Percentiles rank a stretch among this genome's conserved stretches.
Conservation (phyloP, 2,113 vertebrate genomes). For the Cynopterus brachyotis region DNA sequence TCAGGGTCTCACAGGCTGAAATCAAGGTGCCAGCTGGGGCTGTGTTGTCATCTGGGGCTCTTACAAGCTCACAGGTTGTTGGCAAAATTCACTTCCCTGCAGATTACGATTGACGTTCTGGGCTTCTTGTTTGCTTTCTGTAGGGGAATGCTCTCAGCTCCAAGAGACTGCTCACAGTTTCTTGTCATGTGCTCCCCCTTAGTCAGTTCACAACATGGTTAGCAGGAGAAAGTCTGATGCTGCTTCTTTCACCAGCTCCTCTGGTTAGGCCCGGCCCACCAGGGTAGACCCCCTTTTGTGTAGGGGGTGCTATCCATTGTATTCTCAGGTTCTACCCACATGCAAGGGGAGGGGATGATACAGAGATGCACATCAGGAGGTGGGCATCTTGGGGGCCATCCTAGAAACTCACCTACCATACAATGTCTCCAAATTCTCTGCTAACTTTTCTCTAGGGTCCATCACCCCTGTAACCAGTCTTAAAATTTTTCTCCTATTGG, state of each 20-base stretch:
- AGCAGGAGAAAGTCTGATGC: neutral
- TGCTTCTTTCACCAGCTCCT: neutral
- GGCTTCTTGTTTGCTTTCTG: neutral
- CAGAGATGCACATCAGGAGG: neutral
- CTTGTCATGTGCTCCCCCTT: rapidly evolving
- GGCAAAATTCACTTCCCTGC: too few relatives aligned
- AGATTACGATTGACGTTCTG: neutral
- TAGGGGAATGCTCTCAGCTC: neutral
- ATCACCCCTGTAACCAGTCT: neutral
- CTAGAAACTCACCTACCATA: neutral
- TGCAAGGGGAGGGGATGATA: neutral
- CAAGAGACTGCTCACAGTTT: neutral
- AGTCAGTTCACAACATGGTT: neutral
- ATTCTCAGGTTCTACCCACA: neutral
- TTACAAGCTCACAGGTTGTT: neutral
- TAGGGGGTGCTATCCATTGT: neutral
- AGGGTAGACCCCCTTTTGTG: neutral
- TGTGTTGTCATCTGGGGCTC: neutral
- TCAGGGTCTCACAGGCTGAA: neutral
- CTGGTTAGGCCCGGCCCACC: neutral
- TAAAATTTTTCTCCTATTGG: neutral
- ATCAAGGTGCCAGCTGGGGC: neutral
- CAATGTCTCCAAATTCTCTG: neutral
- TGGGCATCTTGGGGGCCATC: neutral
- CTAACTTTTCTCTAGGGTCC: neutral